Conservation (phyloP, 2,797 vertebrate genomes). For the Aeoliscus strigatus region DNA sequence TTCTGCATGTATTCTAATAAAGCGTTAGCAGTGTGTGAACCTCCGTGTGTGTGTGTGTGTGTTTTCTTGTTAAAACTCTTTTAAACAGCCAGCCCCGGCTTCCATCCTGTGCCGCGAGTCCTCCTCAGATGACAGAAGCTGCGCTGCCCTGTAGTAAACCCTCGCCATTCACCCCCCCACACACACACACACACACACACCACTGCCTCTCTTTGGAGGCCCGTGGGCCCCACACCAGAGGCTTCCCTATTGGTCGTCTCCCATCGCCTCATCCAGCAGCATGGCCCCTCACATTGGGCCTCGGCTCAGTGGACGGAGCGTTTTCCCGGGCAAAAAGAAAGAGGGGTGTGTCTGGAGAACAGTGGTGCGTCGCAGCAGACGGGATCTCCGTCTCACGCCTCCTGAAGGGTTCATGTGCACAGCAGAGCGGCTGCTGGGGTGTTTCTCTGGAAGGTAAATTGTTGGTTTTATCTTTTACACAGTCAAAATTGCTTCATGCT, state of each 20-base stretch:
- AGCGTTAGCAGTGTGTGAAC: conserved; percentile 70
- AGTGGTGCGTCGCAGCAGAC: conserved; percentile 15
- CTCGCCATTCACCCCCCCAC: conserved; percentile 52
- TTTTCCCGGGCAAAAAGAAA: conserved; percentile 59
- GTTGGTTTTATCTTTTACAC: conserved; percentile 12
- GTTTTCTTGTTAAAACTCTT: too few species aligned
- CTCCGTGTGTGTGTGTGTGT: conserved; percentile 10
- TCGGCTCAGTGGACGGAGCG: conserved; percentile 48
- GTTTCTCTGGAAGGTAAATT: conserved; percentile 70
- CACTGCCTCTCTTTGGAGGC: conserved; percentile 23
- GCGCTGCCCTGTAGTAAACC: conserved; percentile 68
- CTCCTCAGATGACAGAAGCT: conserved; percentile 19
- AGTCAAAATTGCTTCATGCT: too few species aligned
- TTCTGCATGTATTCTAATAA: conserved; percentile 84
- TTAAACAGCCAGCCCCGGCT: too few species aligned
- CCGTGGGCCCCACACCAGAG: conserved; percentile 46
- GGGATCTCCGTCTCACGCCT: conserved; percentile 8
- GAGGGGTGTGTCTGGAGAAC: conserved; percentile 43
- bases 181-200: too few species aligned
- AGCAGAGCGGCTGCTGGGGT: conserved; percentile 52
- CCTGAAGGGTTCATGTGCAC: background rate
- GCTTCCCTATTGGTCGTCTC: conserved; percentile 76
- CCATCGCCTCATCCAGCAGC: conserved; percentile 83
- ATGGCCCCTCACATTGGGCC: conserved; percentile 64
- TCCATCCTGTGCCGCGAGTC: background rate